phyloP scores from a whole-genome alignment of 2,797 vertebrate genomes.

The Danio kyathit region DNA sequence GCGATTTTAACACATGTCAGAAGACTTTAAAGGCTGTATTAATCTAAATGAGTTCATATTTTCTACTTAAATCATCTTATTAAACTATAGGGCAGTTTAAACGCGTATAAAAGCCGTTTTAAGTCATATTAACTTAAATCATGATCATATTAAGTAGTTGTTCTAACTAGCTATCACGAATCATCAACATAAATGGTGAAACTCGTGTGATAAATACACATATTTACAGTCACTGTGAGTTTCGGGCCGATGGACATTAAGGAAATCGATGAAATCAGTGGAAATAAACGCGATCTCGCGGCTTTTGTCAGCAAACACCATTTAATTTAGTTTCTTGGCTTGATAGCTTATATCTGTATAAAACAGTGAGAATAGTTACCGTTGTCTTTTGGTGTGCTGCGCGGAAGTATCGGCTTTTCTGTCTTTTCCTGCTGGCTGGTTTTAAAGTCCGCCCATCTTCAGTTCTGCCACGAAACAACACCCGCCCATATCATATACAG shows the following conservation, averaged over 20 bases:
- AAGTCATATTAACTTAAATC: neutral
- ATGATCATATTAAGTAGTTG: neutral
- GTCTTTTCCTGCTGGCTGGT: slow-evolving; percentile 37
- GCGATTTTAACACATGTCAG: neutral
- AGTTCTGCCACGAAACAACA: slow-evolving; percentile 53
- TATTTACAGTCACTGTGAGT: slow-evolving; percentile 11
- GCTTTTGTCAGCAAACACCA: neutral
- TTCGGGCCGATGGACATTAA: slow-evolving; percentile 14
- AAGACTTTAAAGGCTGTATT: neutral
- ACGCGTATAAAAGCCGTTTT: neutral
- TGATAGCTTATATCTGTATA: neutral
- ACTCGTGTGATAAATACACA: neutral
- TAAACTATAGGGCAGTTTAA: neutral
- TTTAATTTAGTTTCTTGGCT: neutral
- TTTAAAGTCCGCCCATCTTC: slow-evolving; percentile 50
- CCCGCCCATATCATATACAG: slow-evolving; percentile 19
- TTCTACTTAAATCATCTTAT: neutral
- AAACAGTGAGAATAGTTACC: slow-evolving; percentile 26
- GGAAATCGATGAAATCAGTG: neutral
- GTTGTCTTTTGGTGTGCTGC: slow-evolving; percentile 34
- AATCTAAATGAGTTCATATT: neutral
- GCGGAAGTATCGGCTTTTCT: slow-evolving; percentile 25
- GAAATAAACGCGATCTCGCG: neutral
- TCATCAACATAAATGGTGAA: neutral
- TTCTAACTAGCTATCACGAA: neutral